Evolutionary conservation across 1,140 invertebrate species (phyloP).

Genomic region (Cardiocondyla obscurior): DNA sequence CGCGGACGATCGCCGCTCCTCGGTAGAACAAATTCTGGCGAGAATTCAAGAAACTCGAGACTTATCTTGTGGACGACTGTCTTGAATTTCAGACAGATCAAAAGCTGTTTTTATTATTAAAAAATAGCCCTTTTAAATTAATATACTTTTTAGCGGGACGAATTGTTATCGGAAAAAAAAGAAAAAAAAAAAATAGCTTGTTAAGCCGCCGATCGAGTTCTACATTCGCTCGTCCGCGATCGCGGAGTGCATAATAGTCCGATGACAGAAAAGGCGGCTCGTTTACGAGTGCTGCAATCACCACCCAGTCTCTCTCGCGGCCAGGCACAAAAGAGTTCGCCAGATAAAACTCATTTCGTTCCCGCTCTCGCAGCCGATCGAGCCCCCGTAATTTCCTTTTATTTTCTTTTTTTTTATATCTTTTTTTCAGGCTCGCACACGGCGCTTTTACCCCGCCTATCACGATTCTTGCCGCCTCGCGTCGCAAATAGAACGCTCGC

Average conservation of each 20-base stretch:
- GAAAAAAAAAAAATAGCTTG: too few relatives aligned
- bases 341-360: constrained; percentile 14
- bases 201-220: too few relatives aligned
- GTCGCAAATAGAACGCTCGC: constrained; percentile 18
- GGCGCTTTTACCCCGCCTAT: neutral
- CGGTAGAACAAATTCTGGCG: too few relatives aligned
- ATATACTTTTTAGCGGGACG: too few relatives aligned
- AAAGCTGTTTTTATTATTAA: too few relatives aligned
- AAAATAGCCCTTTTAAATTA: too few relatives aligned
- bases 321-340: neutral
- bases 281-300: neutral
- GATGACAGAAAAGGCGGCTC: neutral
- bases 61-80: too few relatives aligned
- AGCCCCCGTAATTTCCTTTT: constrained; percentile 15
- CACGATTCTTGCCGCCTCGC: neutral
- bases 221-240: neutral
- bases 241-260: neutral
- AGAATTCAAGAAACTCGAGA: too few relatives aligned
- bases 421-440: neutral
- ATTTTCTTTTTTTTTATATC: too few relatives aligned
- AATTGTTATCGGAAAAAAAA: too few relatives aligned
- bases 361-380: neutral
- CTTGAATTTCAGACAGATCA: too few relatives aligned
- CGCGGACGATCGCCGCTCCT: neutral
- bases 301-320: neutral